A percentile compares a stretch with the other conserved stretches of the same genome.
phyloP scores from a whole-genome alignment of 2,113 vertebrate species.

The Brachypteracias leptosomus region DNA sequence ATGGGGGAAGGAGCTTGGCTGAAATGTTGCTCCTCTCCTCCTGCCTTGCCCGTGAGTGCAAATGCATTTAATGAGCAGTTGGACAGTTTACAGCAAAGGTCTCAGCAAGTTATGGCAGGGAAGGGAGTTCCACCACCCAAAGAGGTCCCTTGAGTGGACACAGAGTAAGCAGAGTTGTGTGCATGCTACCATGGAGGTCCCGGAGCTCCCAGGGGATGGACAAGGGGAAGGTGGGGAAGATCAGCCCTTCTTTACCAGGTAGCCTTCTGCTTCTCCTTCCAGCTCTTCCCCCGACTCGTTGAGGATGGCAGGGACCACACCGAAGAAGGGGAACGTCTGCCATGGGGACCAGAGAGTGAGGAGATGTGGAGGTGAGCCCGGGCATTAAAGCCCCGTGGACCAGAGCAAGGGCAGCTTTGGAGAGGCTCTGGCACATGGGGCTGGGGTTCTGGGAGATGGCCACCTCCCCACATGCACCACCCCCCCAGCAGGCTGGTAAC shows the following conservation, averaged over 20 bases:
- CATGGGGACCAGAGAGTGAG: not conserved
- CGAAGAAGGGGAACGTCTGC: conserved; percentile 96
- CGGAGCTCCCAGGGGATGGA: not conserved
- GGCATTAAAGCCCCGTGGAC: not conserved
- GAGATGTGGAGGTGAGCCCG: not conserved
- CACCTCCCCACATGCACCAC: not conserved
- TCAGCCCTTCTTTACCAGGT: conserved; percentile 82
- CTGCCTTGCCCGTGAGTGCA: not conserved
- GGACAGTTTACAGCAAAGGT: not conserved
- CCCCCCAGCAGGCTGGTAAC: not conserved
- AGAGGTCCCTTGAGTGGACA: not conserved
- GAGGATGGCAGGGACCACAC: conserved; percentile 92
- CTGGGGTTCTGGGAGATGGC: not conserved
- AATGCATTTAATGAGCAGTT: not conserved
- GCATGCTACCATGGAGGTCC: not conserved
- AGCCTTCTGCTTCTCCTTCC: conserved; percentile 93
- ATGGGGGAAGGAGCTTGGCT: not conserved
- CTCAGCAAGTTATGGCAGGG: accelerated
- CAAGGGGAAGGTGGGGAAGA: not conserved
- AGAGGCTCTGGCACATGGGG: not conserved
- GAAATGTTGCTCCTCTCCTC: not conserved
- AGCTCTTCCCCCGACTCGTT: conserved; percentile 94
- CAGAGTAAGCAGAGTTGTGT: not conserved
- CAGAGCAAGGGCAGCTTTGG: not conserved
- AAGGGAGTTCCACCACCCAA: not conserved